Evolutionary conservation across 1,140 invertebrate species (phyloP).

Genomic region (Oppia nitens): DNA sequence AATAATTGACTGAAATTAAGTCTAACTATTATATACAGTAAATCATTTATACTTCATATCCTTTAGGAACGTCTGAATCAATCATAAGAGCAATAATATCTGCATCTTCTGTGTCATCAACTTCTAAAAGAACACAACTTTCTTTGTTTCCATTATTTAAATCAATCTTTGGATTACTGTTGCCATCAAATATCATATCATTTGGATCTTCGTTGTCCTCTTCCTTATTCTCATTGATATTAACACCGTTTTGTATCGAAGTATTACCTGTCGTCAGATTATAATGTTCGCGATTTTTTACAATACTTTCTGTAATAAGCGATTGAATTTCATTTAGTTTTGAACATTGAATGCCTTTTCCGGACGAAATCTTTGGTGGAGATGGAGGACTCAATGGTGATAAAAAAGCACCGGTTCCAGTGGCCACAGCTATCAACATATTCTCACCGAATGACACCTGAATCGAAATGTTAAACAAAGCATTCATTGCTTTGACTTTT

Average conservation of each 20-base stretch:
- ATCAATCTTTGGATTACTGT: background rate
- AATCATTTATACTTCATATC: constrained; percentile 53
- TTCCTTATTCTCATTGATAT: background rate
- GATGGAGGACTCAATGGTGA: constrained; percentile 48
- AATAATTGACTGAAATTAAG: too few relatives aligned
- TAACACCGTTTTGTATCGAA: background rate
- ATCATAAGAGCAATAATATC: constrained; percentile 58
- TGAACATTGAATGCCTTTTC: constrained; percentile 23
- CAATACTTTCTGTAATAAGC: constrained; percentile 21
- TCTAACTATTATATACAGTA: too few relatives aligned
- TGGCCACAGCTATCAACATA: constrained; percentile 40
- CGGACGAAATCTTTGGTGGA: constrained; percentile 34
- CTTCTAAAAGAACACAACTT: constrained; percentile 30
- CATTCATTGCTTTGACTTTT: constrained; percentile 77
- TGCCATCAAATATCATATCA: background rate
- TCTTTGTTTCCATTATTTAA: constrained; percentile 4
- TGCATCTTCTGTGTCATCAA: constrained; percentile 70
- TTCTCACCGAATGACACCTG: constrained; percentile 74
- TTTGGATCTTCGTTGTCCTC: constrained; percentile 1
- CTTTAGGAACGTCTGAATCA: constrained; percentile 54
- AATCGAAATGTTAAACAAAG: constrained; percentile 63
- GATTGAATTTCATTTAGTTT: constrained; percentile 21
- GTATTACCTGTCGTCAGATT: constrained; percentile 10
- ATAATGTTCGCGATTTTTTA: constrained; percentile 21
- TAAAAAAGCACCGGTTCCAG: constrained; percentile 64